These are phyloP conservation scores for Galagoides demidoff DNA, from an alignment of 2,797 vertebrate species.

Conservation along the genomic window DNA sequence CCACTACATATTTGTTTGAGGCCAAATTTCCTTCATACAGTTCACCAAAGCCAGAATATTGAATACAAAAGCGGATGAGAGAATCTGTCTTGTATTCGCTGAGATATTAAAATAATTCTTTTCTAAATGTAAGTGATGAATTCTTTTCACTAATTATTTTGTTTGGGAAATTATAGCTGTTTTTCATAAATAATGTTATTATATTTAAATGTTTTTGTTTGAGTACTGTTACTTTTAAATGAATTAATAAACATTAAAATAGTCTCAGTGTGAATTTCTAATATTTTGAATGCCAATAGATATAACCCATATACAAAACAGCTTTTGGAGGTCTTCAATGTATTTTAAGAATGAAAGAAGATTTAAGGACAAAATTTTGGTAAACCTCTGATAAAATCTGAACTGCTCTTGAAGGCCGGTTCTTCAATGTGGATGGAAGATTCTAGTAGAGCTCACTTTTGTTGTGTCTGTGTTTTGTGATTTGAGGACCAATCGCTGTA, in stretches of 20 bases:
- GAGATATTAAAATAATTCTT: background rate
- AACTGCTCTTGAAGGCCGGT: background rate
- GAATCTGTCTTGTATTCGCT: background rate
- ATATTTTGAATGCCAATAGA: background rate
- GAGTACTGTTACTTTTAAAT: background rate
- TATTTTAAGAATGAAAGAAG: background rate
- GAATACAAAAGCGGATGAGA: background rate
- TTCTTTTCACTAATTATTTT: background rate
- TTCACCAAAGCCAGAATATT: background rate
- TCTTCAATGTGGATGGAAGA: background rate
- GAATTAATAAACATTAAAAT: background rate
- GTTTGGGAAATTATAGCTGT: background rate
- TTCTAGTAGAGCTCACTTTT: background rate
- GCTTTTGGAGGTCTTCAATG: background rate
- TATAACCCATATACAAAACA: background rate
- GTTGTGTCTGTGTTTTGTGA: background rate
- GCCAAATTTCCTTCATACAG: background rate
- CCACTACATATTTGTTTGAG: background rate
- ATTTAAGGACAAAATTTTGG: background rate
- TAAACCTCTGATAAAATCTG: background rate
- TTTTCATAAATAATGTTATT: background rate
- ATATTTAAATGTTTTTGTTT: background rate
- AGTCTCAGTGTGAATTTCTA: background rate
- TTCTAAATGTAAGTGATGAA: background rate
- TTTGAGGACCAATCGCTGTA: background rate